A percentile compares a stretch with the other conserved stretches of the same genome.
Evolutionary conservation across 2,797 vertebrate species (phyloP).

Genomic region (Rhynchotus rufescens): DNA sequence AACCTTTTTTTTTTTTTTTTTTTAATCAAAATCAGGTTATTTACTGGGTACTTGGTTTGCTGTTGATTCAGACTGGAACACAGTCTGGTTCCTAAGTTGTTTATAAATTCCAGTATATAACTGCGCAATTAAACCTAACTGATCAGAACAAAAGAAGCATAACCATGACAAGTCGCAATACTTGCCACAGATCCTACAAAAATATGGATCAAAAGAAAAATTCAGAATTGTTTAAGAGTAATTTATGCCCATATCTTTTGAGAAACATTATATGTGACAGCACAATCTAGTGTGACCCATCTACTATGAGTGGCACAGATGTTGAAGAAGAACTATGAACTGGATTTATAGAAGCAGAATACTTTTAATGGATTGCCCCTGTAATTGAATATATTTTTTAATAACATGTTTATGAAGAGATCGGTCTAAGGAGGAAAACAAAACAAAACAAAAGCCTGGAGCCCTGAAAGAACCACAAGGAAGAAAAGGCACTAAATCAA

Average conservation of each 20-base stretch:
- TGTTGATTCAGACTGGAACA: neutral
- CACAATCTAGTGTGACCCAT: neutral
- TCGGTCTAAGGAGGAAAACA: neutral
- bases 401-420: neutral
- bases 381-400: neutral
- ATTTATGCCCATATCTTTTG: neutral
- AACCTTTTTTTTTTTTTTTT: no score
- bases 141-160: neutral
- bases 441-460: neutral
- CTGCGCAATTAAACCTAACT: neutral
- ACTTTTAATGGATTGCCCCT: neutral
- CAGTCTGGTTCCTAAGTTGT: neutral
- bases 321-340: neutral
- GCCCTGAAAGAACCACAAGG: neutral
- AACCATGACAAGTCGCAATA: neutral
- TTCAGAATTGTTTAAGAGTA: neutral
- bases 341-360: neutral
- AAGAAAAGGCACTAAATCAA: neutral
- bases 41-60: neutral
- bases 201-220: neutral
- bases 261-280: neutral
- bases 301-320: neutral
- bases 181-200: neutral
- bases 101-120: neutral
- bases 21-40: fast-evolving